Conservation (phyloP, 2,797 vertebrate genomes). For the Acipenser ruthenus region DNA sequence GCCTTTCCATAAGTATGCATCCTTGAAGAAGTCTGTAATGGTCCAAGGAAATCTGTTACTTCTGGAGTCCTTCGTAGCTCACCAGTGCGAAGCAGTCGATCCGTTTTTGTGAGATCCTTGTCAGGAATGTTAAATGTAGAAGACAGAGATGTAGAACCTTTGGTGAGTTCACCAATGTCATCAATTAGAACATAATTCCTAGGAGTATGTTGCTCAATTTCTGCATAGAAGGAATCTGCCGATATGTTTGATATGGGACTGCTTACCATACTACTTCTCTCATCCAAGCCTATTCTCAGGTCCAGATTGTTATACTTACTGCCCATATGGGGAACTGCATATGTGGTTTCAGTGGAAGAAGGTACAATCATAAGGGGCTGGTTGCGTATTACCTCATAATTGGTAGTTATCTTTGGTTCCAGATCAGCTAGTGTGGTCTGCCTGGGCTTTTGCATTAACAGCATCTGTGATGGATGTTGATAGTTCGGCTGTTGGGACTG, state of each 20-base stretch:
- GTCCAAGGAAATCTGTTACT: slow-evolving; percentile 87
- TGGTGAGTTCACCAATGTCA: slow-evolving; percentile 93
- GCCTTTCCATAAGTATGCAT: slow-evolving; percentile 85
- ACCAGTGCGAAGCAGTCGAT: slow-evolving; percentile 78
- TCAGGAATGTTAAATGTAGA: slow-evolving; percentile 86
- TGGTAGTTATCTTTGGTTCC: slow-evolving; percentile 88
- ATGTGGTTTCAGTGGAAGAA: slow-evolving; percentile 79
- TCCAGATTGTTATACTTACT: slow-evolving; percentile 88
- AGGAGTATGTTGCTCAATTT: slow-evolving; percentile 85
- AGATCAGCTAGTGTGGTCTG: slow-evolving; percentile 78
- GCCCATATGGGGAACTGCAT: slow-evolving; percentile 77
- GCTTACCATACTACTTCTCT: slow-evolving; percentile 86
- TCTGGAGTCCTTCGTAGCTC: slow-evolving; percentile 85
- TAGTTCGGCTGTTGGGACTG: slow-evolving; percentile 76
- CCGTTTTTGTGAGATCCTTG: slow-evolving; percentile 88
- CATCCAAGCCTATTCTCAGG: slow-evolving; percentile 85
- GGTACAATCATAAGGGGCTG: slow-evolving; percentile 94
- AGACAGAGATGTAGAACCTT: slow-evolving; percentile 72
- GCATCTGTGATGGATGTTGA: slow-evolving; percentile 80
- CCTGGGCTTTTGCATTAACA: slow-evolving; percentile 82
- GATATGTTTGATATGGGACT: slow-evolving; percentile 97
- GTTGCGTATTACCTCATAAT: slow-evolving; percentile 91
- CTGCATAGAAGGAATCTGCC: slow-evolving; percentile 93
- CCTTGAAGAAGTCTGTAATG: slow-evolving; percentile 70
- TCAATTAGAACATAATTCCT: slow-evolving; percentile 94